phyloP scores from a whole-genome alignment of 2,888 invertebrate genomes.

The Spodoptera littoralis region DNA sequence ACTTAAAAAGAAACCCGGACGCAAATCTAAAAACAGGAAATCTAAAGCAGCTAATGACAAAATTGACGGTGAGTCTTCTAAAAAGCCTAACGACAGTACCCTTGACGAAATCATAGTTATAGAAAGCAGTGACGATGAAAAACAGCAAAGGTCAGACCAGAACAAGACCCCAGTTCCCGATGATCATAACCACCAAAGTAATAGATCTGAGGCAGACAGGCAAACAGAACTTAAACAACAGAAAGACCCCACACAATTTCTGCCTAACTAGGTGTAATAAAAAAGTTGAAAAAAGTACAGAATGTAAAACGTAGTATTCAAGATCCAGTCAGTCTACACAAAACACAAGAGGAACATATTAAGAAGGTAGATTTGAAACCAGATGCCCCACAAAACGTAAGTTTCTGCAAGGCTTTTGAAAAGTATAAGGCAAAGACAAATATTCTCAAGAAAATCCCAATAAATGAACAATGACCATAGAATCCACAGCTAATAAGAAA shows the following conservation, averaged over 20 bases:
- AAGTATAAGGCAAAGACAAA: constrained; percentile 71
- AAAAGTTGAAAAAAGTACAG: constrained; percentile 77
- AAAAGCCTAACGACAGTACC: constrained; percentile 75
- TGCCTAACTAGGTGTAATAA: constrained; percentile 78
- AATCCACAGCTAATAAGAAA: constrained; percentile 85
- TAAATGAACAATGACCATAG: constrained; percentile 90
- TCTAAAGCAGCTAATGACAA: constrained; percentile 75
- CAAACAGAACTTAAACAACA: constrained; percentile 84
- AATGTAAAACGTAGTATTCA: constrained; percentile 78
- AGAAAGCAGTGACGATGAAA: constrained; percentile 55
- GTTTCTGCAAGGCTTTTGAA: too few relatives aligned
- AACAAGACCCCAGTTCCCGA: constrained; percentile 84
- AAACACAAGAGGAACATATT: constrained; percentile 80
- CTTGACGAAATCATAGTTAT: constrained; percentile 73
- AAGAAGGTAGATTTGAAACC: constrained; percentile 83
- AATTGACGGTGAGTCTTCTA: constrained; percentile 74
- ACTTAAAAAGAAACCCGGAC: constrained; percentile 79
- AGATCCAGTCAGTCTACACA: constrained; percentile 75
- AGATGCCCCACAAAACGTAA: constrained; percentile 71
- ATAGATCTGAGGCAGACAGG: constrained; percentile 76
- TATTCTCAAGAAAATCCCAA: constrained; percentile 79
- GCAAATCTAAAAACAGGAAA: constrained; percentile 81
- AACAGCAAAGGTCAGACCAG: constrained; percentile 77
- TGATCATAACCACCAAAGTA: constrained; percentile 69
- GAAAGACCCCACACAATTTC: constrained; percentile 84